Percentiles rank a stretch among this genome's conserved stretches.
phyloP scores from a whole-genome alignment of 1,140 invertebrate species.

The Drosophila ironensis region DNA sequence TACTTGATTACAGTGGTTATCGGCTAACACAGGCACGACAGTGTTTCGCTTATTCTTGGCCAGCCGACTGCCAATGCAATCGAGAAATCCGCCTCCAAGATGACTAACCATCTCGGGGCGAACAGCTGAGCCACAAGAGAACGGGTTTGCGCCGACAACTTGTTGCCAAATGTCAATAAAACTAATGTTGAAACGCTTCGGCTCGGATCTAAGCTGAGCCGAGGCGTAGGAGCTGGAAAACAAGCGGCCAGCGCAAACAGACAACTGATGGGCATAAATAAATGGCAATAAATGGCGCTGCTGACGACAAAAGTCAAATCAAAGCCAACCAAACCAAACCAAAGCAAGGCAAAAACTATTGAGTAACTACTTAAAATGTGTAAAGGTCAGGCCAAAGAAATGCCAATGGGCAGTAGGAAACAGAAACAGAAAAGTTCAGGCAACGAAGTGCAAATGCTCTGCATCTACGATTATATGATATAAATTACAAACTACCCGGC shows the following conservation, averaged over 20 bases:
- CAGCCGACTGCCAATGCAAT: constrained; percentile 16
- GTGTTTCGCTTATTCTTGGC: neutral
- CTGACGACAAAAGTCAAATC: constrained; percentile 47
- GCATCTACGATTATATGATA: neutral
- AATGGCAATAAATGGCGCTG: constrained; percentile 64
- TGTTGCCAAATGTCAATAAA: constrained; percentile 76
- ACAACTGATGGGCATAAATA: constrained; percentile 59
- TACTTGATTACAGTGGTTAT: constrained; percentile 22
- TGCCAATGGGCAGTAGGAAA: constrained; percentile 41
- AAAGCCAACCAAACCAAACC: constrained; percentile 45
- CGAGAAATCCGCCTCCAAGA: constrained; percentile 50
- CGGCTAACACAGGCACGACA: neutral
- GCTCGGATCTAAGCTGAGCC: constrained; percentile 12
- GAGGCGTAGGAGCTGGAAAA: constrained; percentile 57
- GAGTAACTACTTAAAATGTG: constrained; percentile 70
- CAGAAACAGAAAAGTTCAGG: neutral
- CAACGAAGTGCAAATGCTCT: constrained; percentile 32
- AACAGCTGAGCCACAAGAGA: constrained; percentile 66
- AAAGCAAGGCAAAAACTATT: constrained; percentile 41
- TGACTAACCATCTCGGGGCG: constrained; percentile 58
- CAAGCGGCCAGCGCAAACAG: constrained; percentile 16
- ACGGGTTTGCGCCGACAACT: constrained; percentile 60
- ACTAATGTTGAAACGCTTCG: constrained; percentile 61
- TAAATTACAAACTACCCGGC: no score
- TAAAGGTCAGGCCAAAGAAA: constrained; percentile 64